phyloP scores from a whole-genome alignment of 2,888 invertebrate species.

The Caradrina kadenii region DNA sequence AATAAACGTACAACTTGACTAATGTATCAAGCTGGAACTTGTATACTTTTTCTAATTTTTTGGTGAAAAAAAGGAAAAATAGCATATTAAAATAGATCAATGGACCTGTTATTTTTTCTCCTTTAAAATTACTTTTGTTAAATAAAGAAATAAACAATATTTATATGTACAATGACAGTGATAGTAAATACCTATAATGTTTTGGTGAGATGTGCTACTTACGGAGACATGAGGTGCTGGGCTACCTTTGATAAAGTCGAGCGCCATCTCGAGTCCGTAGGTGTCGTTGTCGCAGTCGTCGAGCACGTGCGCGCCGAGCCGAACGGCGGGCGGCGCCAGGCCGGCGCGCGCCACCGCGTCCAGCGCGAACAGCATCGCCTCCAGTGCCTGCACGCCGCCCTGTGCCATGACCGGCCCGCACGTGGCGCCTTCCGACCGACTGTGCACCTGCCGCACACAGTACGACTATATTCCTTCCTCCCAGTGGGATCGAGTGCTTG shows the following conservation, averaged over 20 bases:
- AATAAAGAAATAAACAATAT: too few relatives aligned
- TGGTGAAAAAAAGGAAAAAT: too few relatives aligned
- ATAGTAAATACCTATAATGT: too few relatives aligned
- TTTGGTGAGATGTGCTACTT: too few relatives aligned
- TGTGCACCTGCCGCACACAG: slow-evolving; percentile 91
- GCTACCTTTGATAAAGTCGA: slow-evolving; percentile 97
- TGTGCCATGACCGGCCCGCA: slow-evolving; percentile 98
- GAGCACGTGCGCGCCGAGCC: slow-evolving; percentile 95
- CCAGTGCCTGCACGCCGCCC: slow-evolving; percentile 95
- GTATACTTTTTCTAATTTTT: too few relatives aligned
- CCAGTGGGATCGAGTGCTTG: too few relatives aligned
- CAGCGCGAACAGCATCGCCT: slow-evolving; percentile 96
- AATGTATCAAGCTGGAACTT: neutral
- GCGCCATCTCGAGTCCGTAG: slow-evolving; percentile 97
- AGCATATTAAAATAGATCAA: too few relatives aligned
- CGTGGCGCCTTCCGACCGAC: slow-evolving; percentile 94
- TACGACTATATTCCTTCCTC: too few relatives aligned
- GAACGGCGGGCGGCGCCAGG: slow-evolving; percentile 93
- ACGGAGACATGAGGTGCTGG: neutral
- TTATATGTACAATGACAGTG: too few relatives aligned
- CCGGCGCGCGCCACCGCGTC: slow-evolving; percentile 92
- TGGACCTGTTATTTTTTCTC: too few relatives aligned
- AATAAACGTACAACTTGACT: neutral
- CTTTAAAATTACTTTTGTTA: too few relatives aligned
- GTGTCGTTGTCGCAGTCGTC: slow-evolving; percentile 98